Evolutionary conservation across 2,888 invertebrate genomes (phyloP).

Genomic region (Apamea crenata): DNA sequence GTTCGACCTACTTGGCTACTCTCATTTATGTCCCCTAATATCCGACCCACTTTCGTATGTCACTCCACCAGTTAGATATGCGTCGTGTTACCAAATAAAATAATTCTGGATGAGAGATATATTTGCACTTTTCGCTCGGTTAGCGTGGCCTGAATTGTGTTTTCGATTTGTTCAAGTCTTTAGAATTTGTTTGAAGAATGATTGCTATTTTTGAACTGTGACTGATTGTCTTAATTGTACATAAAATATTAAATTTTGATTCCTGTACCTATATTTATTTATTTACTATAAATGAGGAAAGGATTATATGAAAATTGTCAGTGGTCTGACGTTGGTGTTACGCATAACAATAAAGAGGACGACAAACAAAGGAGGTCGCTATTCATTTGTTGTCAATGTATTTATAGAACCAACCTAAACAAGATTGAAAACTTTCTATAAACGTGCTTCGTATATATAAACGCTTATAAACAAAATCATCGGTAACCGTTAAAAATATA

Average conservation of each 20-base stretch:
- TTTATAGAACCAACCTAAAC: slow-evolving; percentile 53
- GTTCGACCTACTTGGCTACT: slow-evolving; percentile 82
- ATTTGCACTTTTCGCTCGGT: slow-evolving; percentile 39
- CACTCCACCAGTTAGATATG: slow-evolving; percentile 74
- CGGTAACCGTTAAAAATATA: slow-evolving; percentile 59
- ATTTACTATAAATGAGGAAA: background rate
- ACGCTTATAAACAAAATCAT: slow-evolving; percentile 45
- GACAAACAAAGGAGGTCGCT: slow-evolving; percentile 23
- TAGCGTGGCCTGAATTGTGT: slow-evolving; percentile 12
- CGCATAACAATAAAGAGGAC: slow-evolving; percentile 36
- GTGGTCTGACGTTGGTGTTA: slow-evolving; percentile 34
- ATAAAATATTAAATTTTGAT: background rate
- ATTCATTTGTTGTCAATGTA: slow-evolving; percentile 38
- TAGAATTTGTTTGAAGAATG: background rate
- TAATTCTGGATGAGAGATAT: slow-evolving; percentile 55
- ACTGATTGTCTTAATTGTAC: background rate
- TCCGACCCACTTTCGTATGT: slow-evolving; percentile 83
- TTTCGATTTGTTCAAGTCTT: background rate
- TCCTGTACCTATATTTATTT: background rate
- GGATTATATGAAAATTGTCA: background rate
- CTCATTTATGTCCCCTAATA: slow-evolving; percentile 86
- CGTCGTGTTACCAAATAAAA: slow-evolving; percentile 74
- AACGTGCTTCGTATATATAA: slow-evolving; percentile 28
- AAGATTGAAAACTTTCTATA: slow-evolving; percentile 30
- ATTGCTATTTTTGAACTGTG: slow-evolving; percentile 11